phyloP scores from a whole-genome alignment of 2,888 invertebrate species.

The Lycaena phlaeas region DNA sequence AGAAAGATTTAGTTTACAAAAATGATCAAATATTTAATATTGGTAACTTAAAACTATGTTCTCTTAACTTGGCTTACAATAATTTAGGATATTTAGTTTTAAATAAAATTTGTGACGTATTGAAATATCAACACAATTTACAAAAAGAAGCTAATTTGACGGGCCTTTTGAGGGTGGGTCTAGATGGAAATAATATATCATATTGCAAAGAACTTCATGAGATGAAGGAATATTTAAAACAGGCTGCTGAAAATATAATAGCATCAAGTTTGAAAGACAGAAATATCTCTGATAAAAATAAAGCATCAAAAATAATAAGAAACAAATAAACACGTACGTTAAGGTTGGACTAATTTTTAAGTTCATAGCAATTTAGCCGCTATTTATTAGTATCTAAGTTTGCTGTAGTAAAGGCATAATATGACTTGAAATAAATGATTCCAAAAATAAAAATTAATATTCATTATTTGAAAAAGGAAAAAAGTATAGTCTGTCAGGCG shows the following conservation, averaged over 20 bases:
- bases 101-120: slow-evolving; percentile 25
- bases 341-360: too few species aligned
- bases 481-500: too few species aligned
- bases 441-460: too few species aligned
- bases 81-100: slow-evolving; percentile 27
- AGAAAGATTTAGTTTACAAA: slow-evolving; percentile 18
- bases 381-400: too few species aligned
- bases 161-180: slow-evolving; percentile 33
- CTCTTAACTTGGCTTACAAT: slow-evolving; percentile 41
- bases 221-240: slow-evolving; percentile 18
- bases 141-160: slow-evolving; percentile 19
- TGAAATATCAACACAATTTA: slow-evolving; percentile 30
- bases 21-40: slow-evolving; percentile 22
- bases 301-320: too few species aligned
- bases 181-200: slow-evolving; percentile 43
- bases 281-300: too few species aligned
- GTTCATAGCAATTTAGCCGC: too few species aligned
- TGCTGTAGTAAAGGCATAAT: too few species aligned
- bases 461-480: too few species aligned
- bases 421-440: too few species aligned
- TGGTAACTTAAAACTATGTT: slow-evolving; percentile 38
- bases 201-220: slow-evolving; percentile 28
- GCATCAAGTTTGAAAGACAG: too few species aligned
- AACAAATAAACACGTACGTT: too few species aligned
- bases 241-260: not conserved